These are phyloP conservation scores for Intellagama lesueurii DNA, from an alignment of 2,797 vertebrate species.

Conservation along the genomic window DNA sequence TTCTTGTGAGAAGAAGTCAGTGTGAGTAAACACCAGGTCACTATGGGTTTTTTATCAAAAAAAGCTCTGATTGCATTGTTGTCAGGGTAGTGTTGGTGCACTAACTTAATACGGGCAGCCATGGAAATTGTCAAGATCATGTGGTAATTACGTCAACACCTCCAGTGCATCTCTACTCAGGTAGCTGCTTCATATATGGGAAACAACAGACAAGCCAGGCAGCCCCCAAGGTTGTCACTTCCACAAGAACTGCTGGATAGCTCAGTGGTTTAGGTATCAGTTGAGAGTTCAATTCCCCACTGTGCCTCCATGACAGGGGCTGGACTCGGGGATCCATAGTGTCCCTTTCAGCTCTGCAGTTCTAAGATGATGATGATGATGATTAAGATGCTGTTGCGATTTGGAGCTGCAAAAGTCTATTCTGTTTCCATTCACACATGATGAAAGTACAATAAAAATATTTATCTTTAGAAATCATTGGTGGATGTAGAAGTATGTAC, in stretches of 20 bases:
- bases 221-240: background rate
- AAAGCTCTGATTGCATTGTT: background rate
- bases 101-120: background rate
- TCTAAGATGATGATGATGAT: no score
- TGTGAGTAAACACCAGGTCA: background rate
- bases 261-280: no score
- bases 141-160: background rate
- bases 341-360: no score
- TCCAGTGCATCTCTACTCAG: background rate
- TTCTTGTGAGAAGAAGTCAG: background rate
- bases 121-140: no score
- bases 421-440: background rate
- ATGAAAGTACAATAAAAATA: background rate
- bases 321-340: no score
- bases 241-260: background rate
- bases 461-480: background rate
- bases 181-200: no score
- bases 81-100: background rate
- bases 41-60: background rate
- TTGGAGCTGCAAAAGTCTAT: background rate
- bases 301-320: no score
- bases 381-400: background rate
- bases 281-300: no score
- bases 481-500: background rate
- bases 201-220: background rate